Evolutionary conservation across 2,113 vertebrate species (phyloP).

Genomic region (Fukomys damarensis): DNA sequence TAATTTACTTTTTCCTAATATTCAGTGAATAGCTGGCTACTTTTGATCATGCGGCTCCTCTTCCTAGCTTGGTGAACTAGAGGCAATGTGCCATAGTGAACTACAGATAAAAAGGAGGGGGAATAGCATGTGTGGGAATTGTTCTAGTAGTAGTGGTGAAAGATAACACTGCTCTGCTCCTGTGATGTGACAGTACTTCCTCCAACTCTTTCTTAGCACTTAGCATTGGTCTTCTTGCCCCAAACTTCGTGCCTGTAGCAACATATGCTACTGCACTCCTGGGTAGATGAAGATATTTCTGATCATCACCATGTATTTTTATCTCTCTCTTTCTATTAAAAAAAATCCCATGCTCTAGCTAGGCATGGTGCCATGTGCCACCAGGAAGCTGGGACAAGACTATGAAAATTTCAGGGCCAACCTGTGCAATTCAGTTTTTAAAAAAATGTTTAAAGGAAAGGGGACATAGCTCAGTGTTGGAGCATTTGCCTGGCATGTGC

Average conservation of each 20-base stretch:
- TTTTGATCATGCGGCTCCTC: background rate
- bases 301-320: background rate
- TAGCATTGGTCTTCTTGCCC: background rate
- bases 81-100: background rate
- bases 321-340: background rate
- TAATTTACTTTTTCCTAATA: background rate
- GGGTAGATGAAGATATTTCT: background rate
- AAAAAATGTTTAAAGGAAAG: background rate
- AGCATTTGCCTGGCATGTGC: background rate
- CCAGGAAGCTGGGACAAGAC: background rate
- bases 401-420: background rate
- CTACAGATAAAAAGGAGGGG: background rate
- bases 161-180: background rate
- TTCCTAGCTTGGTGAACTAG: background rate
- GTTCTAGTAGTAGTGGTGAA: background rate
- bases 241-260: background rate
- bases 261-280: background rate
- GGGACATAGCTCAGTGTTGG: background rate
- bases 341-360: background rate
- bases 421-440: background rate
- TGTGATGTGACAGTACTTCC: background rate
- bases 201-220: background rate
- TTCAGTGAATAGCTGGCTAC: background rate
- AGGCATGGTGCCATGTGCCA: background rate
- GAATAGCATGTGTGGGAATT: background rate